Evolutionary conservation across 2,113 vertebrate genomes (phyloP).

Genomic region (Perca fluviatilis): DNA sequence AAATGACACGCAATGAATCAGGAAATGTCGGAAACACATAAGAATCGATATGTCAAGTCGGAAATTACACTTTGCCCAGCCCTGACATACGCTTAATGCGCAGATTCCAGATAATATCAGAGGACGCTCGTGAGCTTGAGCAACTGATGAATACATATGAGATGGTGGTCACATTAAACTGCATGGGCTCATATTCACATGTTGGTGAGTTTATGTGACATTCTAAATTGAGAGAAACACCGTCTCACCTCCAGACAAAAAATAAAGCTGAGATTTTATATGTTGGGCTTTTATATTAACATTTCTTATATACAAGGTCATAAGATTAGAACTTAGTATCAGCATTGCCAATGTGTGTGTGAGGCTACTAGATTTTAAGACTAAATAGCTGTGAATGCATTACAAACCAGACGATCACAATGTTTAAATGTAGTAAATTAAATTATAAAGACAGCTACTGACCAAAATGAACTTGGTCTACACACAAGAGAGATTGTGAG

Average conservation of each 20-base stretch:
- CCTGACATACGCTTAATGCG: conserved; percentile 38
- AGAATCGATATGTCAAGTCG: conserved; percentile 36
- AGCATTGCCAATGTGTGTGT: background rate
- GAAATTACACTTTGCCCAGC: conserved; percentile 30
- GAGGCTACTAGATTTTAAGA: background rate
- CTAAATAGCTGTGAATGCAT: background rate
- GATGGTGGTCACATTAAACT: background rate
- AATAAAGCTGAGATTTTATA: background rate
- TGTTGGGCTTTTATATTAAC: background rate
- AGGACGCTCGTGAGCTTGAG: background rate
- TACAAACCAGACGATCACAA: background rate
- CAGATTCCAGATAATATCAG: conserved; percentile 42
- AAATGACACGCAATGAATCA: conserved; percentile 51
- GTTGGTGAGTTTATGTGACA: background rate
- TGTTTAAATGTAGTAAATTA: background rate
- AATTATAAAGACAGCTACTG: background rate
- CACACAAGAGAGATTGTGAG: background rate
- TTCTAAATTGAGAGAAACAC: background rate
- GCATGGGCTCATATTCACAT: background rate
- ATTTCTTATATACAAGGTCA: background rate
- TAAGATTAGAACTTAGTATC: background rate
- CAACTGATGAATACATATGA: conserved; percentile 30
- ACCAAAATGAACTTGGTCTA: background rate
- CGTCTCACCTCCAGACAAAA: background rate
- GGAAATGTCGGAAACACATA: conserved; percentile 41